phyloP scores from a whole-genome alignment of 2,113 vertebrate genomes.

The Eira barbara region DNA sequence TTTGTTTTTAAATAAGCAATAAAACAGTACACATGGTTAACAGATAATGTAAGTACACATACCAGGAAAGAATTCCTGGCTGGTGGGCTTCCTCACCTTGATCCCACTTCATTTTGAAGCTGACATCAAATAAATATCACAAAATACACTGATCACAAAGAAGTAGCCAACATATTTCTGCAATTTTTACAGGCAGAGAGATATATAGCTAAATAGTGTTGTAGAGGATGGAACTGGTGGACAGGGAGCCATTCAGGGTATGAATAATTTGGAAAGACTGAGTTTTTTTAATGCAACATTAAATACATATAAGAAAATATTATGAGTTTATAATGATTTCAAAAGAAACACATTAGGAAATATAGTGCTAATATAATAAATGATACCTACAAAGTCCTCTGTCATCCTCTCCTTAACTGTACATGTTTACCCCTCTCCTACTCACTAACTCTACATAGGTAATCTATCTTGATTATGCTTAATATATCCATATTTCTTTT shows the following conservation, averaged over 20 bases:
- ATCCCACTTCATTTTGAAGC: background rate
- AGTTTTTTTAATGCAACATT: background rate
- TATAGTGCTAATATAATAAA: background rate
- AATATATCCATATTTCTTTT: background rate
- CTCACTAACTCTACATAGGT: background rate
- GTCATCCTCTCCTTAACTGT: background rate
- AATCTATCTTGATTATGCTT: background rate
- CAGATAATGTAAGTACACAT: background rate
- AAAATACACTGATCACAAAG: background rate
- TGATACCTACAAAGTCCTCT: background rate
- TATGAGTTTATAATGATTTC: background rate
- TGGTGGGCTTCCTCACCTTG: background rate
- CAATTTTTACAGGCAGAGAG: background rate
- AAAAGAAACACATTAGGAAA: background rate
- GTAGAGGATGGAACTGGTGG: background rate
- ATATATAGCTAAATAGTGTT: background rate
- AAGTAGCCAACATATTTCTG: background rate
- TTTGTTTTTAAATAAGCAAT: background rate
- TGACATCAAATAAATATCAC: background rate
- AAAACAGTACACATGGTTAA: background rate
- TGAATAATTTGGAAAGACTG: background rate
- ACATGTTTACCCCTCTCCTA: rapidly evolving
- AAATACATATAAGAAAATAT: background rate
- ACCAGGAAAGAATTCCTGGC: background rate
- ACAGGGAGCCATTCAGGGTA: background rate